A percentile compares a stretch with the other conserved stretches of the same genome.
Conservation (phyloP, 1,140 invertebrate genomes). For the Amphibalanus amphitrite region DNA sequence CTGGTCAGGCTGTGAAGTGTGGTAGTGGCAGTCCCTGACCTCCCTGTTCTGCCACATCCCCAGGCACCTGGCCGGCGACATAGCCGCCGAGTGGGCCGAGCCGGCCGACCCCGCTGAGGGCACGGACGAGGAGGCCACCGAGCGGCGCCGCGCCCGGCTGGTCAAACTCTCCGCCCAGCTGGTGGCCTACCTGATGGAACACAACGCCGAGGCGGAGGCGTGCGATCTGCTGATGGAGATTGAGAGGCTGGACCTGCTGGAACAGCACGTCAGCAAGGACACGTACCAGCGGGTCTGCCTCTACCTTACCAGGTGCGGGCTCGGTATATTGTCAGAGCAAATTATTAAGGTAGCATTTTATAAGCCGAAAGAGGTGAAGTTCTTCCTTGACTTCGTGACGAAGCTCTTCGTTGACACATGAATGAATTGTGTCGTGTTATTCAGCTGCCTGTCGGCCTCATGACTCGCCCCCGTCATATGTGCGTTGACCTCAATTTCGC, state of each 20-base stretch:
- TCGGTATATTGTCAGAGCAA: too few relatives aligned
- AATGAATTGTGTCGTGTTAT: not conserved
- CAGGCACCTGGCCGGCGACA: conserved; percentile 80
- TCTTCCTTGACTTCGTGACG: too few relatives aligned
- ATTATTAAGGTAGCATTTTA: too few relatives aligned
- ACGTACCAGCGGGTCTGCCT: conserved; percentile 88
- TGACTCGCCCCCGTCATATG: too few relatives aligned
- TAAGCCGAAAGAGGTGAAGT: too few relatives aligned
- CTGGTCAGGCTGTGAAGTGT: too few relatives aligned
- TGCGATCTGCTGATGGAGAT: conserved; percentile 98
- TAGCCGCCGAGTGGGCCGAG: conserved; percentile 78
- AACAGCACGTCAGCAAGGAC: conserved; percentile 74
- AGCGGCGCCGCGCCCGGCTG: conserved; percentile 34
- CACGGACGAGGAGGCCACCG: conserved; percentile 19
- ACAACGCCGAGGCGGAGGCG: conserved; percentile 98
- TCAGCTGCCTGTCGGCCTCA: too few relatives aligned
- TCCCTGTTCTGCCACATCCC: not conserved
- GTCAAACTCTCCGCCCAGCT: conserved; percentile 53
- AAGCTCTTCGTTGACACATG: too few relatives aligned
- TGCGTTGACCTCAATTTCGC: too few relatives aligned
- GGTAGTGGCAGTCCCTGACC: too few relatives aligned
- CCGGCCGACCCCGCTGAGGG: conserved; percentile 34
- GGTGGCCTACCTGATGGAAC: conserved; percentile 92
- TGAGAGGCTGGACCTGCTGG: conserved; percentile 72
- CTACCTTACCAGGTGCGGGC: conserved; percentile 67